Evolutionary conservation across 2,113 vertebrate genomes (phyloP).

Genomic region (Salvelinus namaycush): DNA sequence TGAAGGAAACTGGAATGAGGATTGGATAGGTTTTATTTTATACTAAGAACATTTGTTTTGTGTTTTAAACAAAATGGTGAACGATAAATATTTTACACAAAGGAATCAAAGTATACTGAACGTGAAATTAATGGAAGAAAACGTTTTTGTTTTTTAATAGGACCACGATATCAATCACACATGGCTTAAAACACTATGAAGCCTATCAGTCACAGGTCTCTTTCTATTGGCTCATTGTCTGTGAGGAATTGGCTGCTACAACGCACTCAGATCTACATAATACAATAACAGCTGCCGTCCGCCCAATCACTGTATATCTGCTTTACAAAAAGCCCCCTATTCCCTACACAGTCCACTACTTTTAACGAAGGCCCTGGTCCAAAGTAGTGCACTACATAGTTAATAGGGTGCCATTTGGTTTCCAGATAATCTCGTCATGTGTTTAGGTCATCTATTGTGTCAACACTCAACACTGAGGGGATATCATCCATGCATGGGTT

Average conservation of each 20-base stretch:
- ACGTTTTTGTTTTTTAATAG: no score
- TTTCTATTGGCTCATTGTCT: background rate
- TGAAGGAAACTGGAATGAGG: background rate
- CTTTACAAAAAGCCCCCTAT: no score
- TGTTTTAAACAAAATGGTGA: background rate
- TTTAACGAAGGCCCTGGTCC: no score
- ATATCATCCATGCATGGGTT: background rate
- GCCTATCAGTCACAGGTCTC: background rate
- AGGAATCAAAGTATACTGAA: background rate
- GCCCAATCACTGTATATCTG: background rate
- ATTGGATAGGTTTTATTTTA: slow-evolving; percentile 19
- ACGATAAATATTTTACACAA: background rate
- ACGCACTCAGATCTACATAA: slow-evolving; percentile 19
- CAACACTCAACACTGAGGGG: slow-evolving; percentile 36
- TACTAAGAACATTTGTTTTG: background rate
- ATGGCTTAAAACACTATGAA: background rate
- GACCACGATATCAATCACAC: background rate
- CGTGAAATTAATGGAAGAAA: background rate
- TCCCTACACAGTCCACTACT: no score
- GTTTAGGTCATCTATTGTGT: slow-evolving; percentile 60
- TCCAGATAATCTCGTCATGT: slow-evolving; percentile 42
- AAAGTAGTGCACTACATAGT: no score
- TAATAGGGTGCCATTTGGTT: background rate
- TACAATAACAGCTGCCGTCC: slow-evolving; percentile 41
- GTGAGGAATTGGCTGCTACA: slow-evolving; percentile 17